Percentiles rank a stretch among this genome's conserved stretches.
Conservation (phyloP, 2,113 vertebrate genomes). For the Corythornis madagascariensis region DNA sequence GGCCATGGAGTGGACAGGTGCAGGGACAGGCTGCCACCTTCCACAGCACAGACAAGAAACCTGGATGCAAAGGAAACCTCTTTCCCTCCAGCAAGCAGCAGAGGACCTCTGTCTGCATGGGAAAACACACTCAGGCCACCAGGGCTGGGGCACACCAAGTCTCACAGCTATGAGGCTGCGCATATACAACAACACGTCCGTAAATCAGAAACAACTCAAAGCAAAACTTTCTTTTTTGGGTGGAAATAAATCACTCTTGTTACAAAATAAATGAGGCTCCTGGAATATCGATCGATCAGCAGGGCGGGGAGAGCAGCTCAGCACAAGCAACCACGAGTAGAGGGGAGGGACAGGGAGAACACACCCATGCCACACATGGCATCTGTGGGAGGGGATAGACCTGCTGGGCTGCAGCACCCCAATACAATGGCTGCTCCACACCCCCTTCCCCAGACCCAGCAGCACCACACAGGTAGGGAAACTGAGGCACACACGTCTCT, state of each 20-base stretch:
- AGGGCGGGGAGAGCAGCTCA: neutral
- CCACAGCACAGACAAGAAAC: neutral
- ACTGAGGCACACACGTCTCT: neutral
- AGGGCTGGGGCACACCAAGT: conserved; percentile 22
- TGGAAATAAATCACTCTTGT: conserved; percentile 26
- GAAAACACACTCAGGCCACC: neutral
- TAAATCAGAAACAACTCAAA: conserved; percentile 45
- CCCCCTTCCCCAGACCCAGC: neutral
- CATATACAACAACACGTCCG: neutral
- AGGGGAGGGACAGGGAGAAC: neutral
- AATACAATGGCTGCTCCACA: neutral
- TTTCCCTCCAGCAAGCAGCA: fast-evolving
- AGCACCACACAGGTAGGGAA: neutral
- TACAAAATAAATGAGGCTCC: neutral
- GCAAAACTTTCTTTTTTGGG: neutral
- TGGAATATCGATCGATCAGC: neutral
- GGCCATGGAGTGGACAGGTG: neutral
- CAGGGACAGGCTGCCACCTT: neutral
- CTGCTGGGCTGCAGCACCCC: neutral
- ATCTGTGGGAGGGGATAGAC: neutral
- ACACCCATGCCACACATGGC: neutral
- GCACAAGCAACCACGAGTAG: neutral
- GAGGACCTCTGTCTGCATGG: neutral
- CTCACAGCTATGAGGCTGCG: neutral
- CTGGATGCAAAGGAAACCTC: fast-evolving